Evolutionary conservation across 2,113 vertebrate species (phyloP), one percentile per base, ranked within the genome.

Genomic region (Coturnix japonica): DNA sequence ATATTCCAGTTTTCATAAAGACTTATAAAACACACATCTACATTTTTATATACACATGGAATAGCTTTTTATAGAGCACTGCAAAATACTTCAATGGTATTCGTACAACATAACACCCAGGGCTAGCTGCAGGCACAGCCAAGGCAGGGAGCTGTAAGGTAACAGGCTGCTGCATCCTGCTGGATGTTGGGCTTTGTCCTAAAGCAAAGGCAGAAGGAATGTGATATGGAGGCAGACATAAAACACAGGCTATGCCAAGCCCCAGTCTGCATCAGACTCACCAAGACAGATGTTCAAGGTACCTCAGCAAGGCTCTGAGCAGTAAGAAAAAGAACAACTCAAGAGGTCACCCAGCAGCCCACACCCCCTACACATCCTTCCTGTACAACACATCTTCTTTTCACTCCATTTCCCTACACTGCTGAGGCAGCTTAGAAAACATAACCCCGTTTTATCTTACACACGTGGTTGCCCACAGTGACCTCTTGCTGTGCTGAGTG

Each of bases 381-480:
- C 37, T n/a, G 2, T 8, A 21, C 5, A 26, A 8, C 31, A 6
- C 2, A 8, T 22, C 46, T 59, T 28, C 44, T 2, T 0, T 39
- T 75, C 49, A 37, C 63, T 39, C 56, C 26, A 12, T 51, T 66
- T 28, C 44, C 31, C 23, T 17, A 9, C 2, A 16, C 31, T 26
- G 26, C 57, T 10, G 31, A 69, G 20, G 28, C 60, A 63, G 59
- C 71, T 51, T 17, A 25, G 22, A 63, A 86, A 72, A 61, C 2
- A 8, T 41, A 72, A 33, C 35, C 72, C 39, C 19, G 10, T 9
- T 39, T 16, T 39, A 31, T 28, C 47, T 10, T 53, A n/a, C 8
- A n/a, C 21, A 54, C 22, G 14, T 19, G 35, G 25, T 9, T 26
- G 30, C 37, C 39, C 37, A 76, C 41, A n/a, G 49, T 18, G 28